Base-by-base conservation (phyloP, 2,888 invertebrate genomes). In the Leucophora obtusa region DNA sequence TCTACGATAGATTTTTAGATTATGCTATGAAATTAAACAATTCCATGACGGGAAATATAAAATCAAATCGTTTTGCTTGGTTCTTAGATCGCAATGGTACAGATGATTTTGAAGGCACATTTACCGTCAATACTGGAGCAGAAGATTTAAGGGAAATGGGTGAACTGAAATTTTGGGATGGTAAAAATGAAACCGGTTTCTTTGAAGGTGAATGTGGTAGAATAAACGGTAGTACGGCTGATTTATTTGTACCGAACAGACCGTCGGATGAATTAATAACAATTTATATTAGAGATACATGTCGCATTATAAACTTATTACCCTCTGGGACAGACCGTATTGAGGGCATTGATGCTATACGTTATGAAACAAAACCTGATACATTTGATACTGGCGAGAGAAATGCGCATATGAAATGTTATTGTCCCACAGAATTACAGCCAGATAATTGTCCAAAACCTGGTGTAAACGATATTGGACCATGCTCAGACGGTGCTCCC, bases 31-130 rank as follows among this genome's bases (percentile, higher is more conserved):
- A 81, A 84, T 93, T 17, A 89, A 86, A 87, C 5, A 89, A 82
- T 73, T 85, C 87, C 0, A 15, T 84, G 28, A 84, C 70, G 0
- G 85, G 85, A 6, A 1, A 18, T 2, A 72, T 87, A 10, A 93
- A 82, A 83, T 92, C 10, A 88, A 85, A 89, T 76, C 94, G 93
- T 84, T 97, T 98, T 89, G 97, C 95, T 0, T 96, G 97, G 95
- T 97, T 97, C 87, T 91, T 89, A 14, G 90, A 95, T 94, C 93
- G 96, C 83, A 96, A 97, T 88, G 92, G 92, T 10, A 94, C 95
- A 0, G 89, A 91, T 18, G 92, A 92, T 0, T 95, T 92, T 85
- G 96, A 96, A 87, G 96, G 96, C 0, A 89, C 92, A 0, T 95
- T 94, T 85, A 94, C 94, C 47, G 94, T 97, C 92, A 92, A 93